Percentiles rank a stretch among this genome's conserved stretches.
phyloP scores from a whole-genome alignment of 1,140 invertebrate genomes.

The Doryteuthis pealeii region DNA sequence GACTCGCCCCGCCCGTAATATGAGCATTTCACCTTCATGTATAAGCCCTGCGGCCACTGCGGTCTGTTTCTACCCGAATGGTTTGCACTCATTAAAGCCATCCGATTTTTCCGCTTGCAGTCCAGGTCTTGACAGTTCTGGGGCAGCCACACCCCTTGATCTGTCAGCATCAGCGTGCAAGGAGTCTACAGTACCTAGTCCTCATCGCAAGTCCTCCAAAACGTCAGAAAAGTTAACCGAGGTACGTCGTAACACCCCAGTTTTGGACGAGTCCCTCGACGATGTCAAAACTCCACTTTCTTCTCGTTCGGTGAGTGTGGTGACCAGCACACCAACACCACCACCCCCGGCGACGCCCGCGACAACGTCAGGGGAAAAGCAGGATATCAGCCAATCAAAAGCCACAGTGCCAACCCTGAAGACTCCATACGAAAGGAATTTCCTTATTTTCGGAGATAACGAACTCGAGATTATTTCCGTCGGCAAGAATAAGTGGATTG shows the following conservation, averaged over 20 bases:
- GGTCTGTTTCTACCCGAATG: conserved; percentile 23
- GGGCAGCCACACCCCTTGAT: conserved; percentile 43
- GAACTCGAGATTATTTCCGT: conserved; percentile 55
- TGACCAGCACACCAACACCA: background rate
- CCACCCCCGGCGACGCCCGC: background rate
- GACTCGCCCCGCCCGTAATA: conserved; percentile 18
- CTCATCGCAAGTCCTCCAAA: conserved; percentile 2
- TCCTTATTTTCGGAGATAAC: conserved; percentile 49
- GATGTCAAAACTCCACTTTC: background rate
- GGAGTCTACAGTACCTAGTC: conserved; percentile 5
- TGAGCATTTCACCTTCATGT: conserved; percentile 29
- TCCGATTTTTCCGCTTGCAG: conserved; percentile 12
- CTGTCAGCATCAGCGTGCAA: conserved; percentile 32
- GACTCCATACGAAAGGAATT: conserved; percentile 44
- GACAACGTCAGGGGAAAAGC: background rate
- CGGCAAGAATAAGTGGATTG: conserved; percentile 52
- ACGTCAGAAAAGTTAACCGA: background rate
- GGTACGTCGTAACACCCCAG: background rate
- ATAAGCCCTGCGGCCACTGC: conserved; percentile 21
- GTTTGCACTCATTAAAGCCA: conserved; percentile 31
- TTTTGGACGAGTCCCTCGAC: background rate
- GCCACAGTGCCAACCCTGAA: conserved; percentile 12
- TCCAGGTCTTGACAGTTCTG: conserved; percentile 10
- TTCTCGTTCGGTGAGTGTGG: background rate
- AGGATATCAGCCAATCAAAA: background rate